Evolutionary conservation across 1,140 invertebrate genomes (phyloP).

Genomic region (Microplitis demolitor): DNA sequence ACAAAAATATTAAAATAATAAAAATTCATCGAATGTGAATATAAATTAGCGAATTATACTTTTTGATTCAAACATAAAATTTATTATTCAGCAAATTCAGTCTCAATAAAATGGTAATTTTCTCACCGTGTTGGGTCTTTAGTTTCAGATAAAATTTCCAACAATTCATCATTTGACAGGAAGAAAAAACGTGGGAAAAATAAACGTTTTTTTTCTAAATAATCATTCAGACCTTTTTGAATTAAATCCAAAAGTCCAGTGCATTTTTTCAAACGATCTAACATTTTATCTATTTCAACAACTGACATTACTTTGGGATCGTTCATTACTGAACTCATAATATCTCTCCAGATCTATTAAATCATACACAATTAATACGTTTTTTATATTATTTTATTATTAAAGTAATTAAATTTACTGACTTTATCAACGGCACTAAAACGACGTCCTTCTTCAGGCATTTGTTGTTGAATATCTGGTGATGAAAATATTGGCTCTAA

Average conservation of each 20-base stretch:
- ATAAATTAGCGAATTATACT: too few relatives aligned
- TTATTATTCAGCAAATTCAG: too few relatives aligned
- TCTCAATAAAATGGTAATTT: not conserved
- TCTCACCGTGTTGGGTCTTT: slow-evolving; percentile 89
- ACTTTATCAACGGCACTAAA: slow-evolving; percentile 92
- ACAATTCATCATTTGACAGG: slow-evolving; percentile 93
- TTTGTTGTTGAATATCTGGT: slow-evolving; percentile 95
- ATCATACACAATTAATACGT: too few relatives aligned
- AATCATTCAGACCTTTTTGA: slow-evolving; percentile 90
- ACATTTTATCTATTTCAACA: slow-evolving; percentile 90
- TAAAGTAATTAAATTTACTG: not conserved
- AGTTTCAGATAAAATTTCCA: slow-evolving; percentile 96
- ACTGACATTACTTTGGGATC: slow-evolving; percentile 86
- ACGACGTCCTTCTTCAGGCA: slow-evolving; percentile 89
- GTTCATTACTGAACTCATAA: slow-evolving; percentile 83
- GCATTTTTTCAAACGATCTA: slow-evolving; percentile 88
- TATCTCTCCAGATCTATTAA: slow-evolving; percentile 83
- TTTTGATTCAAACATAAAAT: too few relatives aligned
- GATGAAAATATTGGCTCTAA: slow-evolving; percentile 97
- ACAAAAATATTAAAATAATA: too few relatives aligned
- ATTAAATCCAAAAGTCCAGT: slow-evolving; percentile 87
- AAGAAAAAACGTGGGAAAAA: slow-evolving; percentile 98
- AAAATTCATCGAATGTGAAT: too few relatives aligned
- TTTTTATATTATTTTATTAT: too few relatives aligned
- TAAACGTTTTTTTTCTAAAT: slow-evolving; percentile 93